Base-by-base conservation (phyloP, 2,797 vertebrate genomes). In the Pseudochromis fuscus region DNA sequence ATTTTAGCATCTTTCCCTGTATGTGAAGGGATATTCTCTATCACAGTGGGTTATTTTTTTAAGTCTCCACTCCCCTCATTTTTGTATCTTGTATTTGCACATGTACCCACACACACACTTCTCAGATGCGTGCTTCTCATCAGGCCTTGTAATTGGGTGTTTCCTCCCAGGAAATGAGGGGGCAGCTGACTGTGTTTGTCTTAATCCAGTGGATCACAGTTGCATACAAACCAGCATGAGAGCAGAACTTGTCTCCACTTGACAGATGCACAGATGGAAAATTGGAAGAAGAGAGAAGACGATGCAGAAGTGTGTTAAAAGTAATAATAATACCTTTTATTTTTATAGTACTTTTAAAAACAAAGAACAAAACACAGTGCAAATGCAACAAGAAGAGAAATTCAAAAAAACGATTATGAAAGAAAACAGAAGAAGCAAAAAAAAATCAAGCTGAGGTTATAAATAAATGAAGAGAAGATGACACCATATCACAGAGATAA, bases 161-260 rank as follows among this genome's bases (percentile, higher is more conserved):
- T 55, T 30, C 28, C 30, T 65, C 35, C 23, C 56, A 67, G 72
- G 80, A 80, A 73, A 65, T 52, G 24, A 76, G 5, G 19, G n/a
- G 8, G 21, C 49, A 66, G 48, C 46, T 67, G 1, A 23, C 73
- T 64, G 45, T 72, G 40, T 80, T 85, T 72, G 46, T 81, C 53
- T 79, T 62, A 84, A 86, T 79, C 50, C 48, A 44, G 28, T n/a
- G 35, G 31, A 69, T 79, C 23, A 72, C 4, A 50, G 49, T 59
- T 30, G 9, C 25, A 50, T 46, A 52, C 18, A 27, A 65, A 55
- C 21, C 50, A 66, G 38, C 5, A 5, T 66, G 50, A 18, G 35
- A 30, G 44, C 24, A 30, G 28, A 59, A 18, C 13, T 18, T 11
- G 24, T 68, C 58, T 65, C 24, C 6, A 3, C 35, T 25, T 28